These are phyloP conservation scores for Paedocypris micromegethes DNA, from an alignment of 2,797 vertebrate species.

Conservation along the genomic window DNA sequence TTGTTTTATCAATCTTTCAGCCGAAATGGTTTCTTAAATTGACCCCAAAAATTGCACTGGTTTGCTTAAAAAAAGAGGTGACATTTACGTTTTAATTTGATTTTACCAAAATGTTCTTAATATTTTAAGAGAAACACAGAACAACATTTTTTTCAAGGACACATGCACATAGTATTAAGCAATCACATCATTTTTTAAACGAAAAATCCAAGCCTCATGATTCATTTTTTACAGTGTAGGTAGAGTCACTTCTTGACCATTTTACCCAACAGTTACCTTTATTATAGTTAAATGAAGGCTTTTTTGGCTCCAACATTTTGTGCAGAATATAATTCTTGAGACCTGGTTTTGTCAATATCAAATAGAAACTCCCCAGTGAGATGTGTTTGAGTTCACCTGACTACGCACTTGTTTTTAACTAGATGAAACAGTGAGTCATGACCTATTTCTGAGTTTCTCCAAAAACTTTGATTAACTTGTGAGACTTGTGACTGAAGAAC, in stretches of 20 bases:
- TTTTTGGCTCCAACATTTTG: conserved; percentile 6
- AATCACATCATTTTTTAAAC: too few relatives aligned
- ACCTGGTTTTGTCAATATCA: conserved; percentile 2
- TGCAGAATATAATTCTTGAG: background rate
- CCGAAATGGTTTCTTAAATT: too few relatives aligned
- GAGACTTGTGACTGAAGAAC: background rate
- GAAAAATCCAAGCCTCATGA: too few relatives aligned
- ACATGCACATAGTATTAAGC: too few relatives aligned
- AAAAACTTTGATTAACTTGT: conserved; percentile 32
- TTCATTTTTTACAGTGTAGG: background rate
- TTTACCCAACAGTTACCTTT: conserved; percentile 30
- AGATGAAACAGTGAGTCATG: conserved; percentile 10
- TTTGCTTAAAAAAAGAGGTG: too few relatives aligned
- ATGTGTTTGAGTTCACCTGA: conserved; percentile 4
- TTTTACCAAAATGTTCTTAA: too few relatives aligned
- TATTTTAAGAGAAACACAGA: too few relatives aligned
- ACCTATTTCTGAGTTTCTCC: conserved; percentile 9
- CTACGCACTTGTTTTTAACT: conserved; percentile 4
- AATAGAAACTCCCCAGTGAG: conserved; percentile 5
- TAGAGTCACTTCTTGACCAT: conserved; percentile 35
- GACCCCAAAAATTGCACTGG: too few relatives aligned
- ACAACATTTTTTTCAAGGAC: too few relatives aligned
- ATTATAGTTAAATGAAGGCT: conserved; percentile 42
- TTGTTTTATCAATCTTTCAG: too few relatives aligned
- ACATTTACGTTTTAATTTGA: too few relatives aligned